Evolutionary conservation across 2,797 vertebrate genomes (phyloP).

Genomic region (Crocidura indochinensis): DNA sequence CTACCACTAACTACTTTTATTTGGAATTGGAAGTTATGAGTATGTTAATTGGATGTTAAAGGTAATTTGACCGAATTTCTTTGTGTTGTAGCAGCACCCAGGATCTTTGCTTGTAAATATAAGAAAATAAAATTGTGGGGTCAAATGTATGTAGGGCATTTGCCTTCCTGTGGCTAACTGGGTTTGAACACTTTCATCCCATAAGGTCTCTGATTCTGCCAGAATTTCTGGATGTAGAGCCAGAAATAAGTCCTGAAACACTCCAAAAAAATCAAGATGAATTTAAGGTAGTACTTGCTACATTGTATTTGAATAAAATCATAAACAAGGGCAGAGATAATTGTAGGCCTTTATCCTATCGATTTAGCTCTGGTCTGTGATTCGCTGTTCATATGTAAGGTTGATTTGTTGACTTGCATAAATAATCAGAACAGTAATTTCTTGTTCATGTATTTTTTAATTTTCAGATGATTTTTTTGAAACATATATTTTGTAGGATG

Average conservation of each 20-base stretch:
- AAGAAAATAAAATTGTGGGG: background rate
- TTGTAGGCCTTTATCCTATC: background rate
- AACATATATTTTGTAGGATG: too few relatives aligned
- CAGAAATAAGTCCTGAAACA: too few relatives aligned
- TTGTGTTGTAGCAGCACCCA: conserved; percentile 10
- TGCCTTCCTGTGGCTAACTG: too few relatives aligned
- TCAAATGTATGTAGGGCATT: too few relatives aligned
- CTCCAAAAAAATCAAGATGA: background rate
- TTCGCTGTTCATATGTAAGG: background rate
- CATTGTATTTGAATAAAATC: background rate
- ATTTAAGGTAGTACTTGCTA: background rate
- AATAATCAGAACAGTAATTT: too few relatives aligned
- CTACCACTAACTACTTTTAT: conserved; percentile 30
- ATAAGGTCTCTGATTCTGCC: too few relatives aligned
- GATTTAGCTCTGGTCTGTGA: background rate
- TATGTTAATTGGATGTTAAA: conserved; percentile 1
- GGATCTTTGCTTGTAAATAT: conserved; percentile 28
- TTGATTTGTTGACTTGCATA: conserved; percentile 37
- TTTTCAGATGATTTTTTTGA: background rate
- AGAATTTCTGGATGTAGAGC: too few relatives aligned
- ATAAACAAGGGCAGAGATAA: background rate
- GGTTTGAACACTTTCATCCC: too few relatives aligned
- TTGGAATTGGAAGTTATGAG: conserved; percentile 31
- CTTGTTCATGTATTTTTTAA: background rate
- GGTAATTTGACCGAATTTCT: background rate